Evolutionary conservation across 2,888 invertebrate genomes (phyloP), one percentile per base, ranked within the genome.

Genomic region (Willowsia nigromaculata): DNA sequence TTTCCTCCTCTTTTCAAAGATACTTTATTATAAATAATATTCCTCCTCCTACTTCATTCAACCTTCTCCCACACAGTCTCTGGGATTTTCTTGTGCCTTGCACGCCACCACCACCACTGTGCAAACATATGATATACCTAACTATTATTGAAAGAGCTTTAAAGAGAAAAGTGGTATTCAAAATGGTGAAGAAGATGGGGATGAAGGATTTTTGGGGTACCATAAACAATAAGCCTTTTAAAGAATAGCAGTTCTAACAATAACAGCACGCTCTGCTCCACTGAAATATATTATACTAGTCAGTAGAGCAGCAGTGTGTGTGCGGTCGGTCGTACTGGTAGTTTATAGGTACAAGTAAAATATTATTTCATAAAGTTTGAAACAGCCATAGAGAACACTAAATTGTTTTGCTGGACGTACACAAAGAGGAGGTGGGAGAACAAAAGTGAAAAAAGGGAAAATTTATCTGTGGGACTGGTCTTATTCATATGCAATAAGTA

Each of bases 1-100:
- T 87, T 81, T 59, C 33, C 50, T 87, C 80, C 87, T 81, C 87
- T 81, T 83, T 88, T 83, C 71, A 82, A 87, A 88, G 76, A 83
- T 83, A 83, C 76, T 88, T 88, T 88, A 88, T 88, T 88, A 88
- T 88, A 85, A 85, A 76, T 76, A 88, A 71, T 81, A 81, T 81
- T 88, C 81, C 87, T 87, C 37, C 87, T 56, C 78, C 40, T 50
- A 40, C 81, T 59, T 80, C 85, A 62, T 59, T 59, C 59, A 59
- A 59, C 27, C 27, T 27, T 15, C 11, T 27, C 13, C 15, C 15
- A 18, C 27, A 27, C 13, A 59, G 11, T 18, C 43, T 80, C 27
- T n/a, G n/a, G 80, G 53, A 68, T 81, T 86, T 86, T 80, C 59
- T 59, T 22, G 25, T 15, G 15, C 7, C 27, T 6, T 18, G 59